Percentiles rank a stretch among this genome's conserved stretches.
Evolutionary conservation across 2,888 invertebrate species (phyloP).

Genomic region (Tromatobia lineatoria): DNA sequence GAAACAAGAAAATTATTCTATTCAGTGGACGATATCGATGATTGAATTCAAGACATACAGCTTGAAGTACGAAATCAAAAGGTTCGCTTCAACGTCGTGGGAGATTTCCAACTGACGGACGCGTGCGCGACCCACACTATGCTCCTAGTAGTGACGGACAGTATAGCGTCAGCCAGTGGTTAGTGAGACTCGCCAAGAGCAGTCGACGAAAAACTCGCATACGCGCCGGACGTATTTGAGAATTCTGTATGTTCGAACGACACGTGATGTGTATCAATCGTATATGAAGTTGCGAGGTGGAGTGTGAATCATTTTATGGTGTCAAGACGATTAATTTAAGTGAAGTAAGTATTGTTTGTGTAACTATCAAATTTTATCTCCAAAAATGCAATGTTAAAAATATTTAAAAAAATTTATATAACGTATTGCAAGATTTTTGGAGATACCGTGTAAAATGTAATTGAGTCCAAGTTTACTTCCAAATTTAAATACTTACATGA

Average conservation of each 20-base stretch:
- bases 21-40: not conserved
- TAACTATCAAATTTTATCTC: not conserved
- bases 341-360: slow-evolving; percentile 4
- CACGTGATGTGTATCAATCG: slow-evolving; percentile 59
- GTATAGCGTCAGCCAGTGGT: slow-evolving; percentile 71
- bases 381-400: not conserved
- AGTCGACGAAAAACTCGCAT: slow-evolving; percentile 76
- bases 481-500: no score
- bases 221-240: slow-evolving; percentile 67
- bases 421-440: no score
- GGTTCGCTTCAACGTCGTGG: slow-evolving; percentile 46
- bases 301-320: not conserved
- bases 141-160: slow-evolving; percentile 69
- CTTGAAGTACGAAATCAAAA: slow-evolving; percentile 15
- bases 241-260: slow-evolving; percentile 37
- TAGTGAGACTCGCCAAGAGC: slow-evolving; percentile 62
- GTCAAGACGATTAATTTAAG: not conserved
- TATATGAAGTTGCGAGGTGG: slow-evolving; percentile 22
- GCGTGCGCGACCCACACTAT: slow-evolving; percentile 54
- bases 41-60: slow-evolving; percentile 1
- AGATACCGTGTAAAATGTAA: no score
- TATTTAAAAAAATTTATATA: no score
- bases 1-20: not conserved
- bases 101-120: slow-evolving; percentile 52
- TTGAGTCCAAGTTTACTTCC: no score